phyloP scores from a whole-genome alignment of 2,888 invertebrate species.

The Polia nebulosa region DNA sequence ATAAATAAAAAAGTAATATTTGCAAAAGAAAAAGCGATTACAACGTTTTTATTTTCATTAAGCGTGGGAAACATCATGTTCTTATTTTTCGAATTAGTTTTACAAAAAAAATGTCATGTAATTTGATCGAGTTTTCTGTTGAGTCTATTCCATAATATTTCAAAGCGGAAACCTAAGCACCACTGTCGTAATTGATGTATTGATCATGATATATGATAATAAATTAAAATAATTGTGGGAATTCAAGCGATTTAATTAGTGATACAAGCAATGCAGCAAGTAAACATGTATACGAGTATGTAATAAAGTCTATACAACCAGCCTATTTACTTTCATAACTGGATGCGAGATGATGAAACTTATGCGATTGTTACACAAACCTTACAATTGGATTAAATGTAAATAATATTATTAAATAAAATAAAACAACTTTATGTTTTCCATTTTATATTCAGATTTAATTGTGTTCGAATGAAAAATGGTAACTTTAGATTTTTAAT shows the following conservation, averaged over 20 bases:
- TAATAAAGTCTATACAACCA: constrained; percentile 4
- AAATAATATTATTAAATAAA: constrained; percentile 8
- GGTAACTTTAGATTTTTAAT: background rate
- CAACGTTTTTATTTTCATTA: background rate
- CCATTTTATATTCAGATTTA: background rate
- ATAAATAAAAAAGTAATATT: background rate
- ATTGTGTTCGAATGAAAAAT: constrained; percentile 19
- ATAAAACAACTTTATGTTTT: no score
- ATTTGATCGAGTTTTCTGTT: background rate
- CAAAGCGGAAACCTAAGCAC: constrained; percentile 13
- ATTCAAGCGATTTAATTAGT: constrained; percentile 21
- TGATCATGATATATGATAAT: constrained; percentile 1
- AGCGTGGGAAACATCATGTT: background rate
- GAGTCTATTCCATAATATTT: constrained; percentile 6
- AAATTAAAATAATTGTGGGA: constrained; percentile 17
- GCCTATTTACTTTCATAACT: constrained; percentile 29
- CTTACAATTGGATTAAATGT: background rate
- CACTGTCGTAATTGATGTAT: constrained; percentile 12
- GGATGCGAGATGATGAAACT: constrained; percentile 30
- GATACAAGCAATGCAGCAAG: constrained; percentile 1
- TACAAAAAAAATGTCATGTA: background rate
- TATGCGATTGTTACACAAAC: constrained; percentile 16
- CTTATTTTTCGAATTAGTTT: background rate
- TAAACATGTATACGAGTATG: background rate
- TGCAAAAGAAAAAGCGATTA: background rate